Conservation (phyloP, 2,888 invertebrate species). For the Ommatoiulus sabulosus region DNA sequence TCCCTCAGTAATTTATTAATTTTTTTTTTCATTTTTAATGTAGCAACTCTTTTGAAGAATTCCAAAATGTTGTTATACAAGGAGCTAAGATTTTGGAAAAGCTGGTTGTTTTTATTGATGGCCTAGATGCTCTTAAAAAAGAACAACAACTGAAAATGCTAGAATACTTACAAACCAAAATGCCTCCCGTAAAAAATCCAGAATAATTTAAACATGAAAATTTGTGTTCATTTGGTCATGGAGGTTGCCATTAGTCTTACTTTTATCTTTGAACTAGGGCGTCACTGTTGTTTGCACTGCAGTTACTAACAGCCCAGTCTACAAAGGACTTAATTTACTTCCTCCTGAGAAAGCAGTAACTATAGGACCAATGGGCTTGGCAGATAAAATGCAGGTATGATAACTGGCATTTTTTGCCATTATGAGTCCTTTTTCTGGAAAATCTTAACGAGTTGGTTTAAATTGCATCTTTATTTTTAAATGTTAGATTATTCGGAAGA, state of each 20-base stretch:
- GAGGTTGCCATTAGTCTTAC: background rate
- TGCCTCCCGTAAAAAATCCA: constrained; percentile 62
- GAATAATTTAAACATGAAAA: background rate
- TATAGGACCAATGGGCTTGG: constrained; percentile 1
- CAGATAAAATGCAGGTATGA: constrained; percentile 52
- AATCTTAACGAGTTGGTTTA: background rate
- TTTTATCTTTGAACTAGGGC: constrained; percentile 54
- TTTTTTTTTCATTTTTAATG: background rate
- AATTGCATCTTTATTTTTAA: background rate
- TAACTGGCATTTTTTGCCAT: background rate
- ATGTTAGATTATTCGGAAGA: constrained; percentile 60
- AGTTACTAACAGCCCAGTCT: constrained; percentile 63
- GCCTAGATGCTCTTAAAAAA: constrained; percentile 66
- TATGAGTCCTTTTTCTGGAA: background rate
- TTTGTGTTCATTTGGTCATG: no score
- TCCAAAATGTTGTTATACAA: background rate
- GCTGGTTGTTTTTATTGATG: constrained; percentile 67
- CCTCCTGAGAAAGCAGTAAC: background rate
- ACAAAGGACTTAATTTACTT: constrained; percentile 62
- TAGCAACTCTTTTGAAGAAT: background rate
- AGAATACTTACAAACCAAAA: constrained; percentile 66
- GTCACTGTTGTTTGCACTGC: constrained; percentile 63
- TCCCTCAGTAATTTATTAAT: background rate
- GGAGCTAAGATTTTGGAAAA: background rate
- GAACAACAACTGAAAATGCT: constrained; percentile 65